A percentile compares a stretch with the other conserved stretches of the same genome.
phyloP scores from a whole-genome alignment of 1,140 invertebrate genomes.

The Drosophila ficusphila region DNA sequence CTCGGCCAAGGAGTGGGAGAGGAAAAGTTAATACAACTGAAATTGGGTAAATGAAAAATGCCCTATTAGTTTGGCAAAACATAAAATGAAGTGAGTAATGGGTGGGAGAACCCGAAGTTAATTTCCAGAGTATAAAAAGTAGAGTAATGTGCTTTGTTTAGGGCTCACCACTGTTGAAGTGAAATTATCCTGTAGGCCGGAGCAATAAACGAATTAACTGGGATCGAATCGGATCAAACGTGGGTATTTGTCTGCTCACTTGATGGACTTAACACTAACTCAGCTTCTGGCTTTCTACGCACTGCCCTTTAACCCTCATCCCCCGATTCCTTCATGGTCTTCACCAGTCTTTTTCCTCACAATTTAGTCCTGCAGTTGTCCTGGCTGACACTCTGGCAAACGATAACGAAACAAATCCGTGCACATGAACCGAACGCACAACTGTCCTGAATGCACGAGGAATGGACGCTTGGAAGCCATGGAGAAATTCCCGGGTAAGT shows the following conservation, averaged over 20 bases:
- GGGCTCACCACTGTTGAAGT: too few relatives aligned
- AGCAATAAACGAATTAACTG: constrained; percentile 34
- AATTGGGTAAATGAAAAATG: constrained; percentile 35
- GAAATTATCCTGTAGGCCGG: not conserved
- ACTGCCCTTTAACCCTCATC: not conserved
- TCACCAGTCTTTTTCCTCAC: not conserved
- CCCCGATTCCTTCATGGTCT: not conserved
- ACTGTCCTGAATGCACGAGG: too few relatives aligned
- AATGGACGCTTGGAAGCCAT: not conserved
- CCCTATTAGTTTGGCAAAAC: constrained; percentile 8
- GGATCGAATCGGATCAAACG: constrained; percentile 35
- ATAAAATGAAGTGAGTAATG: constrained; percentile 28
- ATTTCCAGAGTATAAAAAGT: too few relatives aligned
- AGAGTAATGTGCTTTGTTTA: not conserved
- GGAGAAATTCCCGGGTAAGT: not conserved
- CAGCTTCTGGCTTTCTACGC: constrained; percentile 11
- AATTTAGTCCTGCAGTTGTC: constrained; percentile 27
- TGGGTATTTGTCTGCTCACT: constrained; percentile 17
- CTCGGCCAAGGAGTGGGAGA: constrained; percentile 9
- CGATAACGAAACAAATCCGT: constrained; percentile 66
- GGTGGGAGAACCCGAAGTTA: not conserved
- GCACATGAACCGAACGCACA: constrained; percentile 41
- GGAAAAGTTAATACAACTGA: constrained; percentile 35
- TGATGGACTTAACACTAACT: constrained; percentile 30
- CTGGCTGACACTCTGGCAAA: constrained; percentile 28